Evolutionary conservation across 2,113 vertebrate genomes (phyloP), one percentile per base, ranked within the genome.

Genomic region (Trematomus loennbergii): DNA sequence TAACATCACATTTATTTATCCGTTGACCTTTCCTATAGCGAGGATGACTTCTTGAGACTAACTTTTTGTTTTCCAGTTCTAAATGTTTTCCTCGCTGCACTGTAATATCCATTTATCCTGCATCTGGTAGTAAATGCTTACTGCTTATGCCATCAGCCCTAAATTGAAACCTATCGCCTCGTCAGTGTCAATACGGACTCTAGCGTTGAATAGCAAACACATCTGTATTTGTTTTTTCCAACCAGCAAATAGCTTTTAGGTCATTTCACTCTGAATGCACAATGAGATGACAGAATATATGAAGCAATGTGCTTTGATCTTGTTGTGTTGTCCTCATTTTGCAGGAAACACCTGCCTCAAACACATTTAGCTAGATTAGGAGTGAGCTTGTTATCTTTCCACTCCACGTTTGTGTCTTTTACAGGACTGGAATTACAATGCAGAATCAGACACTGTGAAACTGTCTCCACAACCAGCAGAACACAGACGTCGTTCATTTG

Each of bases 401-500:
- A 78, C 80, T 73, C 87, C 88, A 87, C 62, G 72, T 73, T 87
- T 85, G 85, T 76, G 88, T 88, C 83, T 78, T 90, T 78, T 75
- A 85, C 88, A 83, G 84, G 85, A 83, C 67, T 67, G 49, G 92
- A 94, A 91, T 93, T 87, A 93, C 82, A 93, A 93, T 93, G 87
- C 84, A 81, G 85, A 80, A 75, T 81, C 79, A 86, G 85, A 90
- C 90, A 82, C 69, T 75, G 87, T 81, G 69, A 86, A 90, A 81
- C 75, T 79, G 89, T 83, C 55, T 84, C 74, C 81, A 67, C 81
- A 52, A 64, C 61, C 69, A 18, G 75, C 54, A 80, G 78, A 84
- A 89, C 88, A 84, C 87, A 88, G 87, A 74, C 60, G 49, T 72
- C 20, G 67, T 88, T 90, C 87, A 90, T 87, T 87, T 88, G 90